Base-by-base conservation (phyloP, 2,888 invertebrate species). In the Amorpha juglandis region DNA sequence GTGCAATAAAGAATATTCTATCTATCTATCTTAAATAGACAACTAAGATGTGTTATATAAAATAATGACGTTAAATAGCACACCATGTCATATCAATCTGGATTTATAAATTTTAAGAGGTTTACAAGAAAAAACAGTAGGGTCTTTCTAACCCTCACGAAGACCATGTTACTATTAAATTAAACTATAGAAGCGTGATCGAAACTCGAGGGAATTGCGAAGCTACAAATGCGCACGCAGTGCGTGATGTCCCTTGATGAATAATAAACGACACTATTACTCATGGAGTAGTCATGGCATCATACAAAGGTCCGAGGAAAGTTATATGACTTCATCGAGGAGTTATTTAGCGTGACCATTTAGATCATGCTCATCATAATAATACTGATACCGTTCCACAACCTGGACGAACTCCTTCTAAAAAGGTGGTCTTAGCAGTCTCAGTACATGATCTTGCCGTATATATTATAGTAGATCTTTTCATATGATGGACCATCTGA, bases 261-360 rank as follows among this genome's bases (percentile, higher is more conserved):
- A 58, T 58, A 58, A 6, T 38, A 58, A 58, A 19, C 8, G 42
- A 42, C 16, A 6, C 38, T 58, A 58, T 58, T 58, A 58, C 42
- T 58, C 58, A 58, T 42, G 19, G 11, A 42, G 4, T 42, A 58
- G 19, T 38, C 42, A 58, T 58, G 38, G 27, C 27, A 19, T n/a
- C 50, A 27, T 19, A 58, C 58, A 58, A 58, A 58, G 42, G 55
- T 38, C 19, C 6, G 16, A 58, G 19, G 58, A 58, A 58, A 58
- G 58, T 19, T 50, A 50, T 50, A 58, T 58, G 58, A 58, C 19
- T 58, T 58, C 42, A 58, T 21, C 21, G 38, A 8, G 19, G 6
- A 42, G 38, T 38, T 58, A 58, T 58, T 58, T 58, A 58, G 58
- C 19, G 42, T 42, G 38, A 42, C 58, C 58, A 19, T 58, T 42